A percentile compares a stretch with the other conserved stretches of the same genome.
Evolutionary conservation across 1,140 invertebrate genomes (phyloP).

Genomic region (Magallana ariakensis): DNA sequence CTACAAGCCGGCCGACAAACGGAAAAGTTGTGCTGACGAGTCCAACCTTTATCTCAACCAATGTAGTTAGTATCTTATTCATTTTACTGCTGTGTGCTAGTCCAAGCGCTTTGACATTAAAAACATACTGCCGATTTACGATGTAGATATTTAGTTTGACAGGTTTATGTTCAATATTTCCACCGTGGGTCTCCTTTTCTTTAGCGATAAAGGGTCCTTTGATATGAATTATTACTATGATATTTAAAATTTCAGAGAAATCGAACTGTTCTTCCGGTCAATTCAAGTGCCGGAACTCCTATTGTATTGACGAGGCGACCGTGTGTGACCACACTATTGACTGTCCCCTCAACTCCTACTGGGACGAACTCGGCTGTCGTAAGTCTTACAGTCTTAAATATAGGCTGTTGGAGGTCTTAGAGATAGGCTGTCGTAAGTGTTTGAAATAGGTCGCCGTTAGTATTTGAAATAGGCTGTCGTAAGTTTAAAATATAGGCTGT

Average conservation of each 20-base stretch:
- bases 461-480: no score
- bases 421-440: no score
- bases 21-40: slow-evolving; percentile 78
- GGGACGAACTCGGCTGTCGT: slow-evolving; percentile 67
- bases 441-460: no score
- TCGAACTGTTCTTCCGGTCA: slow-evolving; percentile 70
- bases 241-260: slow-evolving; percentile 59
- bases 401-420: no score
- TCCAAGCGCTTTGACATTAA: not conserved
- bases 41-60: slow-evolving; percentile 76
- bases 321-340: slow-evolving; percentile 79
- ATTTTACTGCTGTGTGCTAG: not conserved
- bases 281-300: slow-evolving; percentile 78
- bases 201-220: no score
- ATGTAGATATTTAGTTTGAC: no score
- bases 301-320: slow-evolving; percentile 76
- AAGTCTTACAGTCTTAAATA: slow-evolving; percentile 45
- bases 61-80: not conserved
- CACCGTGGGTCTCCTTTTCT: no score
- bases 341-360: slow-evolving; percentile 74
- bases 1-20: slow-evolving; percentile 62
- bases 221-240: no score
- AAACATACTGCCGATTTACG: no score
- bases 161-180: no score
- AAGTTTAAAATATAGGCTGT: no score